Percentiles rank a stretch among this genome's conserved stretches.
phyloP scores from a whole-genome alignment of 35 echinoderm and acorn worm species.

The Ophiothrix spiculata region DNA sequence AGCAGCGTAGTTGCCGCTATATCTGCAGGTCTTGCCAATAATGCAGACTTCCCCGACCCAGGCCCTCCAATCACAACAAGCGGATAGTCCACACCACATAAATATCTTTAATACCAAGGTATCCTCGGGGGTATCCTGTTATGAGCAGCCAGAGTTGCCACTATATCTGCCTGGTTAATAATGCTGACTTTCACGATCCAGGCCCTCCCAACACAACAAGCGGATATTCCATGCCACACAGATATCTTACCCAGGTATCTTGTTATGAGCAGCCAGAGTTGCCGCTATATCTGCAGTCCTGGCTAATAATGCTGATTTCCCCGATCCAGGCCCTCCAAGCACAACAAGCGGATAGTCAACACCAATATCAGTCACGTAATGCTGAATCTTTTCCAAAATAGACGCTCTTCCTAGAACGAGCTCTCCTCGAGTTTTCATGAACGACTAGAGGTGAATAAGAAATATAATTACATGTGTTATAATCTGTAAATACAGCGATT shows the following conservation, averaged over 20 bases:
- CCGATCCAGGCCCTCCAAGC: constrained; percentile 40
- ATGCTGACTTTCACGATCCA: background rate
- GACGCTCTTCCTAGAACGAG: constrained; percentile 31
- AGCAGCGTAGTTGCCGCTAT: constrained; percentile 11
- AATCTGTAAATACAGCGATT: too few relatives aligned
- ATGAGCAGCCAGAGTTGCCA: background rate
- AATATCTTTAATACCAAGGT: too few relatives aligned
- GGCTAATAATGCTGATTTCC: constrained; percentile 50
- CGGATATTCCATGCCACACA: background rate
- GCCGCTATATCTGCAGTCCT: constrained; percentile 36
- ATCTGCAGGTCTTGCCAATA: constrained; percentile 47
- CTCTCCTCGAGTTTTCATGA: constrained; percentile 40
- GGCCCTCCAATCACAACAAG: constrained; percentile 45
- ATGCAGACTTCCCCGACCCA: constrained; percentile 40
- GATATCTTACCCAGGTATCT: constrained; percentile 52
- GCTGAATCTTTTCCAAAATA: constrained; percentile 31
- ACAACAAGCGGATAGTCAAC: constrained; percentile 44
- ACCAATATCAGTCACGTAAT: constrained; percentile 37
- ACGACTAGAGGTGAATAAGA: constrained; percentile 30
- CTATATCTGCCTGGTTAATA: background rate
- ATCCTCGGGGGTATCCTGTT: too few relatives aligned
- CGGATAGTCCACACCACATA: constrained; percentile 42
- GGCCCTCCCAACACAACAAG: background rate
- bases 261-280: constrained; percentile 13
- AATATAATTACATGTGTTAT: too few relatives aligned